Evolutionary conservation across 2,113 vertebrate species (phyloP).

Genomic region (Bufo bufo): DNA sequence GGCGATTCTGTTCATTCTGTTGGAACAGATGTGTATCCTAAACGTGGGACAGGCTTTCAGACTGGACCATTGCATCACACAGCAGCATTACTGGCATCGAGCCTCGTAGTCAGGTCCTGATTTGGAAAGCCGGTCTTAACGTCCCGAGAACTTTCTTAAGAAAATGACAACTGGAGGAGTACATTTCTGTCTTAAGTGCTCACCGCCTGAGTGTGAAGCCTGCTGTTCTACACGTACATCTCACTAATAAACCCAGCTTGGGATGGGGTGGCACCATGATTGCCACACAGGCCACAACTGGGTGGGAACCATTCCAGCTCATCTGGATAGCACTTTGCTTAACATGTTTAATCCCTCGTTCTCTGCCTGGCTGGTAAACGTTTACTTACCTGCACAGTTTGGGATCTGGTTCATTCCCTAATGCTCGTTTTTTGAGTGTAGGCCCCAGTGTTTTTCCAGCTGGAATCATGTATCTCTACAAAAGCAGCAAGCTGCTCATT

Average conservation of each 20-base stretch:
- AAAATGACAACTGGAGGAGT: constrained; percentile 14
- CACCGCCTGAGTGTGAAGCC: constrained; percentile 26
- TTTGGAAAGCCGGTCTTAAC: neutral
- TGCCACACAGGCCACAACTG: neutral
- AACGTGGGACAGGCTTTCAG: neutral
- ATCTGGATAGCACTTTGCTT: constrained; percentile 16
- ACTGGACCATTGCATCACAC: neutral
- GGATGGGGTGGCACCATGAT: neutral
- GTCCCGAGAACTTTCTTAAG: neutral
- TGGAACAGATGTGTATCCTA: constrained; percentile 13
- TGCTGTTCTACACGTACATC: constrained; percentile 52
- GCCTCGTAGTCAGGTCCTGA: neutral
- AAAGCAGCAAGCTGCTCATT: neutral
- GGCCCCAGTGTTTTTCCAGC: neutral
- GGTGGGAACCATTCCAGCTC: constrained; percentile 20
- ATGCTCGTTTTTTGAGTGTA: neutral
- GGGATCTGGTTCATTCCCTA: neutral
- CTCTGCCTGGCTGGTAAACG: neutral
- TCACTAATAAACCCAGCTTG: constrained; percentile 28
- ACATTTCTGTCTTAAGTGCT: constrained; percentile 31
- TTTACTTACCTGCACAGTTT: neutral
- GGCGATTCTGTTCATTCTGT: neutral
- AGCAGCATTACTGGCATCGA: neutral
- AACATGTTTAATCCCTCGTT: neutral
- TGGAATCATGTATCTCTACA: neutral